Evolutionary conservation across 1,140 invertebrate species (phyloP).

Genomic region (Habropoda laboriosa): DNA sequence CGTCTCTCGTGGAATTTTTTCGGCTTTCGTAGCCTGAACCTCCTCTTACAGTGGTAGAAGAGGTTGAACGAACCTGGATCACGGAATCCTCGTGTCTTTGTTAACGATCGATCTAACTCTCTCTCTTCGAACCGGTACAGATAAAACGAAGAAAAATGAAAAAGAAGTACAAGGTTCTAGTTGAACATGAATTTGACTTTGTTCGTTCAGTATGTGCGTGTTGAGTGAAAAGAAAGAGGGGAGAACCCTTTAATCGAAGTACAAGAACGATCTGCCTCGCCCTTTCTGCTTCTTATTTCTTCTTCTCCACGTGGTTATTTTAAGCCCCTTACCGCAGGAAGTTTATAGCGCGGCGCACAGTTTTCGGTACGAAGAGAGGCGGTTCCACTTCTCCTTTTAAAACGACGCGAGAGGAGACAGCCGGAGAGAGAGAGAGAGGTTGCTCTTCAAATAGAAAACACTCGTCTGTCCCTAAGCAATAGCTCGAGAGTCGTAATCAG

Average conservation of each 20-base stretch:
- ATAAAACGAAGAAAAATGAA: constrained; percentile 1
- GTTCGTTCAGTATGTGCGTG: not conserved
- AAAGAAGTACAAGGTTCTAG: no score
- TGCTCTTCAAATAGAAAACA: constrained; percentile 48
- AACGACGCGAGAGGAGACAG: constrained; percentile 32
- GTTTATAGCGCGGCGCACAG: constrained; percentile 60
- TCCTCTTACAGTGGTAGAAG: no score
- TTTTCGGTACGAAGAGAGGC: constrained; percentile 53
- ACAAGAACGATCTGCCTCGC: constrained; percentile 46
- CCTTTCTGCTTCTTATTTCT: constrained; percentile 39
- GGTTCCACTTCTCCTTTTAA: constrained; percentile 42
- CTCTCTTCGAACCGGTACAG: not conserved
- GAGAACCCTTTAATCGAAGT: constrained; percentile 51
- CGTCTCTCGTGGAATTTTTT: constrained; percentile 56
- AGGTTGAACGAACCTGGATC: constrained; percentile 17
- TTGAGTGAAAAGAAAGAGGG: no score
- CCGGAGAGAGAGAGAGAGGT: no score
- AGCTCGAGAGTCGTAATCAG: not conserved
- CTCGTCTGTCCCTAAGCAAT: not conserved
- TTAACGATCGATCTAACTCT: constrained; percentile 18
- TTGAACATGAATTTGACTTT: constrained; percentile 23
- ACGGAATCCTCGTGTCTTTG: constrained; percentile 29
- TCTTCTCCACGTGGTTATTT: constrained; percentile 54
- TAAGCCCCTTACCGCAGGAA: constrained; percentile 61
- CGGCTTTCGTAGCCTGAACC: constrained; percentile 13